phyloP scores from a whole-genome alignment of 2,113 vertebrate species.

The Podiceps cristatus region DNA sequence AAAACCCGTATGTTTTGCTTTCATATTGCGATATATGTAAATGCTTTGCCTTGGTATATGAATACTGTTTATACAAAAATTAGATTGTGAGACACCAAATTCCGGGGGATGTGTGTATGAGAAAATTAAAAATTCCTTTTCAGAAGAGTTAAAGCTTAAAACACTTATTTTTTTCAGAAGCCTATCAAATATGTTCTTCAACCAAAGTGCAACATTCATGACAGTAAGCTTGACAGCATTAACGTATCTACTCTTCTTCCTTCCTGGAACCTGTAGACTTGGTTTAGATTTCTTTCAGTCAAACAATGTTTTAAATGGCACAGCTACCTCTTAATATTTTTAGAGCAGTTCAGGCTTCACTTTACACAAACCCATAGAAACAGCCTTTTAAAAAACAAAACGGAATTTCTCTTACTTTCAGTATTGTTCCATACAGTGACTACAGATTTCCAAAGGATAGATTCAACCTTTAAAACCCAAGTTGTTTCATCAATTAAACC shows the following conservation, averaged over 20 bases:
- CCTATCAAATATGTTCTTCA: not conserved
- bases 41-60: not conserved
- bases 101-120: not conserved
- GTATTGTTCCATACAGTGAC: not conserved
- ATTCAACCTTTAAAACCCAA: not conserved
- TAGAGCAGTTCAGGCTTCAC: not conserved
- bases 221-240: not conserved
- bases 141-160: not conserved
- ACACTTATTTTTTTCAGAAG: not conserved
- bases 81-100: not conserved
- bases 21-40: not conserved
- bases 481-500: not conserved
- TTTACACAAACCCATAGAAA: not conserved
- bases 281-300: not conserved
- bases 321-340: not conserved
- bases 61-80: not conserved
- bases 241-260: not conserved
- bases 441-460: not conserved
- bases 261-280: not conserved
- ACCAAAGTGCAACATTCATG: not conserved
- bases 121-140: not conserved
- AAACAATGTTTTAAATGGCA: not conserved
- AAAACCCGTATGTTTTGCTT: not conserved
- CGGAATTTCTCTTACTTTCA: not conserved
- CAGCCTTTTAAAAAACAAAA: not conserved